A percentile compares a stretch with the other conserved stretches of the same genome.
Conservation (phyloP, 2,113 vertebrate species). For the Tetraodon nigroviridis region DNA sequence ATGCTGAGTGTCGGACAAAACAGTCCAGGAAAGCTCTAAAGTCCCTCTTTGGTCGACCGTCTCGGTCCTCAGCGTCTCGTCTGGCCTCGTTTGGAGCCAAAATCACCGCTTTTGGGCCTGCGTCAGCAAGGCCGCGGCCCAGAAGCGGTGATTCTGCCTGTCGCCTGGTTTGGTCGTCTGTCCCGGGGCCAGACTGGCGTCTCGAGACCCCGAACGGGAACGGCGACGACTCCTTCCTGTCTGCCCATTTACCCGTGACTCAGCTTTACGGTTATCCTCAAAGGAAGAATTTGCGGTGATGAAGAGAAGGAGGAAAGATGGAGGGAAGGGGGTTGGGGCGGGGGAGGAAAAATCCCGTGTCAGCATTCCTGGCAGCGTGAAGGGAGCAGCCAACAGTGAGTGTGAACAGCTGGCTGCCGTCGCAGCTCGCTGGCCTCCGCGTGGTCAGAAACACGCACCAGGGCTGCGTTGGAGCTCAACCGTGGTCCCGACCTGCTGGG, state of each 20-base stretch:
- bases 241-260: neutral
- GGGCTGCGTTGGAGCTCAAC: neutral
- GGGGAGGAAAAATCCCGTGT: slow-evolving; percentile 21
- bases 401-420: slow-evolving; percentile 43
- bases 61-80: no score
- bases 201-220: slow-evolving; percentile 11
- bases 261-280: no score
- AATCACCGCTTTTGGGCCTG: neutral
- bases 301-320: neutral
- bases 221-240: slow-evolving; percentile 19
- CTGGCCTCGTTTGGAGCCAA: neutral
- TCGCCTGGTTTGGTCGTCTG: neutral
- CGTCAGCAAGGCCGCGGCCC: no score
- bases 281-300: neutral
- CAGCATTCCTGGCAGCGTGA: slow-evolving; percentile 40
- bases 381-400: slow-evolving; percentile 40
- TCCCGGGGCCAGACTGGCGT: slow-evolving; percentile 14
- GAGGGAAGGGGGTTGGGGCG: neutral
- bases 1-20: slow-evolving; percentile 10
- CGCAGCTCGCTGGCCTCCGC: slow-evolving; percentile 11
- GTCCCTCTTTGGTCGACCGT: neutral
- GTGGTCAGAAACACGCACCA: slow-evolving; percentile 33
- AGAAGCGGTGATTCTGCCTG: no score
- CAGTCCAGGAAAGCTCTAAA: neutral
- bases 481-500: no score